Conservation (phyloP, 1,140 invertebrate species). For the Camponotus floridanus region DNA sequence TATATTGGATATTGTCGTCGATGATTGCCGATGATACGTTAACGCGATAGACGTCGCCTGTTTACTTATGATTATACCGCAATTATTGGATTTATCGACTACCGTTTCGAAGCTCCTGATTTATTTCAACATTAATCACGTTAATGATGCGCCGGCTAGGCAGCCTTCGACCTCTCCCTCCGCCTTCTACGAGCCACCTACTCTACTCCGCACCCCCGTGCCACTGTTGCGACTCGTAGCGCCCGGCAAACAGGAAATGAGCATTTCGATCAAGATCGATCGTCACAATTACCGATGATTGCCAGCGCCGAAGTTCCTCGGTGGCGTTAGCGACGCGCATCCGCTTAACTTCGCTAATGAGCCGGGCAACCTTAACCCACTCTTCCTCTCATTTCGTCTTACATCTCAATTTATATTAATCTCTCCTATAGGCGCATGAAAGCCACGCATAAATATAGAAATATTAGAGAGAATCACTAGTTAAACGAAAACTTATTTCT, state of each 20-base stretch:
- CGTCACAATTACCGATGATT: slow-evolving; percentile 84
- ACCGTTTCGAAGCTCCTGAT: slow-evolving; percentile 84
- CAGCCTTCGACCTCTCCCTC: slow-evolving; percentile 69
- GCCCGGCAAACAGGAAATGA: slow-evolving; percentile 83
- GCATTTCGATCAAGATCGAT: slow-evolving; percentile 86
- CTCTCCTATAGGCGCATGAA: slow-evolving; percentile 21
- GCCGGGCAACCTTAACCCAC: slow-evolving; percentile 76
- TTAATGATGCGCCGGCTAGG: slow-evolving; percentile 84
- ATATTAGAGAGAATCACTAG: neutral
- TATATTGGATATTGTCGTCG: slow-evolving; percentile 51
- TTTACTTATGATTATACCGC: slow-evolving; percentile 85
- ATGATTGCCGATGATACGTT: slow-evolving; percentile 73
- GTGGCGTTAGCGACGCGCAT: slow-evolving; percentile 58
- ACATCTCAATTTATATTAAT: slow-evolving; percentile 67
- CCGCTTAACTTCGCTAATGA: slow-evolving; percentile 74
- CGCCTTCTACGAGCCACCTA: slow-evolving; percentile 38
- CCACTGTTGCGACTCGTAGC: slow-evolving; percentile 70
- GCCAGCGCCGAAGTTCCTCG: slow-evolving; percentile 64
- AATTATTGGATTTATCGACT: slow-evolving; percentile 86
- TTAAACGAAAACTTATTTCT: neutral
- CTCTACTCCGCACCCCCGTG: slow-evolving; percentile 66
- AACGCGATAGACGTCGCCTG: slow-evolving; percentile 80
- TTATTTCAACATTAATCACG: slow-evolving; percentile 86
- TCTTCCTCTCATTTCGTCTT: slow-evolving; percentile 59
- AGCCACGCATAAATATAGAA: neutral